A percentile compares a stretch with the other conserved stretches of the same genome.
These are phyloP conservation scores for Chroicocephalus ridibundus DNA, from an alignment of 2,113 vertebrate species.

Conservation along the genomic window DNA sequence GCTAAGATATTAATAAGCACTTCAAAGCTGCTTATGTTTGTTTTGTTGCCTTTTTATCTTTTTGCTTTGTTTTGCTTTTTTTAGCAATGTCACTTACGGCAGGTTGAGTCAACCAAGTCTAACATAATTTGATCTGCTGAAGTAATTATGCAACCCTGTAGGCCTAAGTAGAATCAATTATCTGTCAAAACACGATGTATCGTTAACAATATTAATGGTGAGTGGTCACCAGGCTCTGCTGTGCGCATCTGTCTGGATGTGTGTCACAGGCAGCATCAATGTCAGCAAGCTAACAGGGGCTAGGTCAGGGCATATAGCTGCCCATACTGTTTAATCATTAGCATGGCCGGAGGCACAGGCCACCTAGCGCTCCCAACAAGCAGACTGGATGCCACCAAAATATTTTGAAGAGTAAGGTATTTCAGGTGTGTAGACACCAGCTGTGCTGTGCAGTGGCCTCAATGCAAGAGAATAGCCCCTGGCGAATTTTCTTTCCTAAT, in stretches of 20 bases:
- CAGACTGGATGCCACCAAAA: neutral
- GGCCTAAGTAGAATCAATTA: neutral
- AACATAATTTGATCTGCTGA: neutral
- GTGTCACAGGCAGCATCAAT: neutral
- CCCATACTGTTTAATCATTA: neutral
- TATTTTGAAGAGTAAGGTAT: neutral
- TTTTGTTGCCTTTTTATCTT: neutral
- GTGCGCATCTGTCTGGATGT: neutral
- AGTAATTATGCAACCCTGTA: neutral
- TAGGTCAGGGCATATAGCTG: neutral
- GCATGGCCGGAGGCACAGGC: neutral
- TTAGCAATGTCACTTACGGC: neutral
- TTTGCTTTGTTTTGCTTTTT: neutral
- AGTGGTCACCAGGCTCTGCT: neutral
- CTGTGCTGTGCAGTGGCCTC: neutral
- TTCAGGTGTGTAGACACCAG: neutral
- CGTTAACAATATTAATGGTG: neutral
- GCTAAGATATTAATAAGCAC: neutral
- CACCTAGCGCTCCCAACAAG: neutral
- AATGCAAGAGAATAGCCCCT: neutral
- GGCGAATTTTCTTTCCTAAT: fast-evolving
- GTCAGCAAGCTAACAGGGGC: neutral
- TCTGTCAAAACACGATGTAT: neutral
- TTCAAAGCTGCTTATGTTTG: neutral
- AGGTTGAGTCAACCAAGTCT: neutral